Evolutionary conservation across 2,797 vertebrate species (phyloP).

Genomic region (Choloepus didactylus): DNA sequence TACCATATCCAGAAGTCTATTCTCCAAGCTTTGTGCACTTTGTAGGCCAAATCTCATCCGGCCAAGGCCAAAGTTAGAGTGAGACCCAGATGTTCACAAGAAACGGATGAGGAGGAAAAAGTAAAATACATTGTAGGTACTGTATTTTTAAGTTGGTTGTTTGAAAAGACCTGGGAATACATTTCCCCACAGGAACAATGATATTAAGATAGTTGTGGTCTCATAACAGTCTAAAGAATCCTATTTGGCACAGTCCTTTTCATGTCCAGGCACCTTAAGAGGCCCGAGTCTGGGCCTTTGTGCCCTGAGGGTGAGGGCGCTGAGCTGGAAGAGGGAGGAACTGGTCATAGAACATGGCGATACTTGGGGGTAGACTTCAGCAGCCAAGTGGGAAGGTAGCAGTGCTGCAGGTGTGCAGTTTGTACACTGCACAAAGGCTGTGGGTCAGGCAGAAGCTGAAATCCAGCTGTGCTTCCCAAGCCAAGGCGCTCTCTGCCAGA

Average conservation of each 20-base stretch:
- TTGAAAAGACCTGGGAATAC: constrained; percentile 26
- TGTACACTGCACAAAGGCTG: not conserved
- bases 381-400: not conserved
- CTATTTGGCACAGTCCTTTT: not conserved
- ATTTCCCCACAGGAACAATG: not conserved
- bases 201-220: not conserved
- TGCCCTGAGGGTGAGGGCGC: not conserved
- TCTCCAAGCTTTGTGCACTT: not conserved
- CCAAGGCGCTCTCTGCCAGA: not conserved
- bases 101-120: not conserved
- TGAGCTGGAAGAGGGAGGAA: not conserved
- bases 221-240: not conserved
- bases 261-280: not conserved
- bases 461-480: not conserved
- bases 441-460: not conserved
- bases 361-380: too few species aligned
- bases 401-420: not conserved
- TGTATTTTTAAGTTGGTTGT: not conserved
- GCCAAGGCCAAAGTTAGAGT: not conserved
- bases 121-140: not conserved
- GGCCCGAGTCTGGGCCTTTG: not conserved
- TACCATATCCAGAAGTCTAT: not conserved
- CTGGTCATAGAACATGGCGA: not conserved
- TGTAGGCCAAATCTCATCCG: not conserved
- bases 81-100: not conserved